phyloP scores from a whole-genome alignment of 2,113 vertebrate genomes.

The Verasper variegatus region DNA sequence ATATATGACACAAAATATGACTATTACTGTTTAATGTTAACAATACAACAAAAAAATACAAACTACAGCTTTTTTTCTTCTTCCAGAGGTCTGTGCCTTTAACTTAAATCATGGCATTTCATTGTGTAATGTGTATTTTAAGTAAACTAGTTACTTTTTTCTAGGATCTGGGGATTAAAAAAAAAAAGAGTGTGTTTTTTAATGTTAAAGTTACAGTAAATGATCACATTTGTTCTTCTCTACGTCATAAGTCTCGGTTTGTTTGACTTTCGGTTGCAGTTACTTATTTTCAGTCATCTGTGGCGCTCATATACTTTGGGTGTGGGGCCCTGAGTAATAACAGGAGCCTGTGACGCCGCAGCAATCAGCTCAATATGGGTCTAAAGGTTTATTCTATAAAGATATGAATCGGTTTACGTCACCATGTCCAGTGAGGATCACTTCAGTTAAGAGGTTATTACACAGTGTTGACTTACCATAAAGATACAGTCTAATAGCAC shows the following conservation, averaged over 20 bases:
- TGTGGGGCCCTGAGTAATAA: slow-evolving; percentile 30
- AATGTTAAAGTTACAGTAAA: not conserved
- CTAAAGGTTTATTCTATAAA: slow-evolving; percentile 52
- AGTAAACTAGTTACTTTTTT: too few relatives aligned
- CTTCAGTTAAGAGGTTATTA: not conserved
- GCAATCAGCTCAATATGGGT: slow-evolving; percentile 27
- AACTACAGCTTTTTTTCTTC: too few relatives aligned
- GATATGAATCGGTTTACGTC: slow-evolving; percentile 14
- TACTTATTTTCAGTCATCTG: too few relatives aligned
- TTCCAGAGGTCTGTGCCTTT: too few relatives aligned
- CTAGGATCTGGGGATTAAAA: not conserved
- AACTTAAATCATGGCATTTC: too few relatives aligned
- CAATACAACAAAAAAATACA: too few relatives aligned
- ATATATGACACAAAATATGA: too few relatives aligned
- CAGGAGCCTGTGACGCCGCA: not conserved
- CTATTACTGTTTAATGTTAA: too few relatives aligned
- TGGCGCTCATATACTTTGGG: slow-evolving; percentile 12
- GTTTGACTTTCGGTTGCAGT: slow-evolving; percentile 35
- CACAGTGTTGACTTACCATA: not conserved
- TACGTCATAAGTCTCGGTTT: not conserved
- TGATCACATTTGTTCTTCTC: not conserved
- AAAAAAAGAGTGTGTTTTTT: not conserved
- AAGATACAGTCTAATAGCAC: not conserved
- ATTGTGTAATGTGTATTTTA: too few relatives aligned
- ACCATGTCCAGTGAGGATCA: not conserved